These are phyloP conservation scores for Balearica regulorum DNA, from an alignment of 2,797 vertebrate species.

Conservation along the genomic window DNA sequence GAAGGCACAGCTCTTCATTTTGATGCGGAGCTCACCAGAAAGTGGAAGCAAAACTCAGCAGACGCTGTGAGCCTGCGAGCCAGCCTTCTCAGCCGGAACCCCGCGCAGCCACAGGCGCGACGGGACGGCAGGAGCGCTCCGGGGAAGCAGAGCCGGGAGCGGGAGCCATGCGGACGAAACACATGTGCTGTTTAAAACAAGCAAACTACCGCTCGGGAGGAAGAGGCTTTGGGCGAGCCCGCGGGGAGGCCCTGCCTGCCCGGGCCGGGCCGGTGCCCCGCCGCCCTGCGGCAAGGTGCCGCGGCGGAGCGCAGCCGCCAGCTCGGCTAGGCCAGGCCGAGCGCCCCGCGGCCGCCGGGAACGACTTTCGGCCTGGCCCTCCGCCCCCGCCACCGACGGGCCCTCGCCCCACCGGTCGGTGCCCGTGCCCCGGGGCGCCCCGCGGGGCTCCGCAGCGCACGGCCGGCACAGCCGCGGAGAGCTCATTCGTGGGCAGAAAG, in stretches of 20 bases:
- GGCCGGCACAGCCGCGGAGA: background rate
- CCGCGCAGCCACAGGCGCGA: background rate
- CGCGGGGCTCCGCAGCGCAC: background rate
- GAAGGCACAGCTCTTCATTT: accelerated
- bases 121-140: background rate
- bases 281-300: too few relatives aligned
- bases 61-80: background rate
- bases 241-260: background rate
- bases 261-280: too few relatives aligned
- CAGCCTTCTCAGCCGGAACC: background rate
- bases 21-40: background rate
- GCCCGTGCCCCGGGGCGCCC: background rate
- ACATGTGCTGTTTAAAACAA: accelerated
- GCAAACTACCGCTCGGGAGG: too few relatives aligned
- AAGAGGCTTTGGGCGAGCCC: background rate
- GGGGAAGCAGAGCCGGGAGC: background rate
- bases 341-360: background rate
- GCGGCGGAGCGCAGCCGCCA: background rate
- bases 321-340: background rate
- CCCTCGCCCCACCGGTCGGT: background rate
- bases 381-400: background rate
- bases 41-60: accelerated
- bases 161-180: background rate
- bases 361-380: background rate
- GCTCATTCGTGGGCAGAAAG: background rate